These are phyloP conservation scores for Oreocharis arfaki DNA, from an alignment of 2,113 vertebrate species.

Conservation along the genomic window DNA sequence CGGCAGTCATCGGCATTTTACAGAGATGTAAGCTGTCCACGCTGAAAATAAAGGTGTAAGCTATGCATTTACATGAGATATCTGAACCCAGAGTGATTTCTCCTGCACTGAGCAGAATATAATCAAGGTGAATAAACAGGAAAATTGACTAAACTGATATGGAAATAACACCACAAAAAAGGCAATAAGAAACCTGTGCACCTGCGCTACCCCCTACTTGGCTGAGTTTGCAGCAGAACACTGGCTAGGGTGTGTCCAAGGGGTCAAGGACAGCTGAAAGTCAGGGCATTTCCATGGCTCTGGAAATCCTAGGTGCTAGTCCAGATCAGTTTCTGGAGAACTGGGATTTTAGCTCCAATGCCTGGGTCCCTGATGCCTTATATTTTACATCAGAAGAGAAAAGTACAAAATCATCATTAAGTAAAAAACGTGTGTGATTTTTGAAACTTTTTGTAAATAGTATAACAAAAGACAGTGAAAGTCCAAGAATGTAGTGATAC, in stretches of 20 bases:
- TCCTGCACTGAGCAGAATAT: not conserved
- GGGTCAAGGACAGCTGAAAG: not conserved
- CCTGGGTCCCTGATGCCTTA: not conserved
- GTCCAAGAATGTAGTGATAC: not conserved
- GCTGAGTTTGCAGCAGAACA: not conserved
- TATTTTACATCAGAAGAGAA: not conserved
- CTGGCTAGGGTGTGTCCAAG: not conserved
- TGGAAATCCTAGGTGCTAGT: not conserved
- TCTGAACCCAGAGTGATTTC: not conserved
- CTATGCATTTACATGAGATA: not conserved
- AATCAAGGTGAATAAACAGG: not conserved
- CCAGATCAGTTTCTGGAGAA: not conserved
- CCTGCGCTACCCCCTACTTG: rapidly evolving
- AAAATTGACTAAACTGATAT: not conserved
- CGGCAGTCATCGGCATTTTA: not conserved
- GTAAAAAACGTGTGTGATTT: not conserved
- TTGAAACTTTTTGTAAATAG: not conserved
- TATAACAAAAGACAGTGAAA: not conserved
- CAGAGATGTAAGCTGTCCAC: not conserved
- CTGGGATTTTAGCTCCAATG: not conserved
- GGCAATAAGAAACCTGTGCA: rapidly evolving
- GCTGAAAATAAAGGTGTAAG: not conserved
- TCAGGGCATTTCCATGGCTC: not conserved
- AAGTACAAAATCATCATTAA: not conserved
- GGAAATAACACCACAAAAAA: not conserved